Base-by-base conservation (phyloP, 2,888 invertebrate genomes). In the Apamea crenata region DNA sequence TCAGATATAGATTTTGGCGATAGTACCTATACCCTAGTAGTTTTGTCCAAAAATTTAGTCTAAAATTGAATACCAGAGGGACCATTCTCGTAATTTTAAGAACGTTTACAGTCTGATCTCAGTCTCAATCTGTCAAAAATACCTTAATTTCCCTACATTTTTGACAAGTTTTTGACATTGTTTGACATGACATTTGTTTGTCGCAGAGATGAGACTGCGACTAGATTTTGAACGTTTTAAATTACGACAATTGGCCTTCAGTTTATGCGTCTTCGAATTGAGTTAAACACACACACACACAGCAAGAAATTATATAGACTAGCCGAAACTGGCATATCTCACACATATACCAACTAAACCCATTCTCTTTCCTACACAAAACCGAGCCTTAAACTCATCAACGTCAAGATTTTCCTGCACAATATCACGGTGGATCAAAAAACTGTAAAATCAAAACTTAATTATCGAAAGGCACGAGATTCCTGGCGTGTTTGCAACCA, bases 381-480 rank as follows among this genome's bases (percentile, higher is more conserved):
- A 36, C 25, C 47, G 3, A 12, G 4, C 12, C 16, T 18, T 29
- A 44, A 36, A 65, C 4, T 29, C 18, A 32, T 65, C 47, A 63
- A 59, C 12, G 16, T 40, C 40, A 66, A 76, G 44, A 63, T 70
- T 77, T 79, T 84, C 77, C 77, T 36, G 44, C n/a, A 59, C 36
- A 80, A 47, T 76, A 74, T 53, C 82, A 82, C 74, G 81, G 50
- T 59, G 25, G 36, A 87, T 88, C 63, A 82, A 83, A 81, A 82
- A 75, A 65, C 75, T 66, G 71, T 82, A 81, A 86, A 87, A 77
- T 75, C 40, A n/a, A 80, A 71, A 69, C 10, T 66, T 84, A 80
- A 87, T 80, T 81, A 82, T 80, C 56, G 40, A 61, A 81, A 81
- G 70, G 74, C 80, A 80, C 67, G 78, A 79, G 66, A 86, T 86